Evolutionary conservation across 1,140 invertebrate genomes (phyloP), one percentile per base, ranked within the genome.

Genomic region (Leptinotarsa texana): DNA sequence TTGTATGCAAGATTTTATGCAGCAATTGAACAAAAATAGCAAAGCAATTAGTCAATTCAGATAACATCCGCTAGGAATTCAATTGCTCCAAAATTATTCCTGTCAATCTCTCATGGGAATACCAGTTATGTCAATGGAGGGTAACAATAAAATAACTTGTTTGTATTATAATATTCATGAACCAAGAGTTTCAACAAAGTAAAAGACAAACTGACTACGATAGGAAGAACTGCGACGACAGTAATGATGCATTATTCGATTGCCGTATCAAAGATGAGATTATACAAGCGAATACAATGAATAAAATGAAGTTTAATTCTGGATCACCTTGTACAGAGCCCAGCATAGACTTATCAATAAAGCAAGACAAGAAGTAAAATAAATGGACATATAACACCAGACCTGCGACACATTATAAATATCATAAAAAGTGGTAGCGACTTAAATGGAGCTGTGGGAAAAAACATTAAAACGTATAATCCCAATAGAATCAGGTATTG

Each of bases 381-480:
- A 57, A 57, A 57, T 57, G 51, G 51, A 57, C 51, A 57, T 57
- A 57, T 57, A 57, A 57, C 51, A 57, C 51, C 51, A 57, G 51
- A 57, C 51, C 51, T 57, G 51, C 51, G 51, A 57, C 51, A 57
- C 51, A 57, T 57, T 57, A 67, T 33, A 33, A 67, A 33, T 67
- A 67, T 67, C 65, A 67, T 42, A 67, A 67, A 67, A 67, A 67
- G 65, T 42, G 65, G 22, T 27, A 33, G 65, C 18, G 42, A 67
- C 65, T 67, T 24, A 67, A 67, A 22, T 33, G 65, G 65, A 24
- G 42, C 42, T 67, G 22, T 42, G 65, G 42, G 65, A 67, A 67
- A 67, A 67, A 67, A 67, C 65, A 67, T 67, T 67, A 67, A 42
- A 67, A 42, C 42, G 42, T 33, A 67, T 67, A 42, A 67, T 67